These are phyloP conservation scores for Hesperophylax magnus DNA, from an alignment of 1,140 invertebrate species.

Conservation along the genomic window DNA sequence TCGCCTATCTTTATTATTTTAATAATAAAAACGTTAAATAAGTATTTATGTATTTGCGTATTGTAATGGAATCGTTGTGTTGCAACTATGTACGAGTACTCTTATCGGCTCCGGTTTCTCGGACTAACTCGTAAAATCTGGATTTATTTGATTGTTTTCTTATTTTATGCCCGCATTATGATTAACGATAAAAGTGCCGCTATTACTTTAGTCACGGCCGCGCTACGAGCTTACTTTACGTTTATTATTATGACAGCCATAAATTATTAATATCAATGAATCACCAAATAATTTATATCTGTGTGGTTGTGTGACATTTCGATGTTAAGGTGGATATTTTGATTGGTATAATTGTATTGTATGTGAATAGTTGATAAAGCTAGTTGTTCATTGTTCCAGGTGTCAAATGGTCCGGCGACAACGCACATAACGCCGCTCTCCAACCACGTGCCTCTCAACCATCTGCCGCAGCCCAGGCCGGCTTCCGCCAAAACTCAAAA, in stretches of 20 bases:
- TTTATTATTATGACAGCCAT: not conserved
- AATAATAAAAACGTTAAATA: no score
- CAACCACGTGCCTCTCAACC: constrained; percentile 57
- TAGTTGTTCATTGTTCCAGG: constrained; percentile 45
- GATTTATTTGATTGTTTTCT: constrained; percentile 21
- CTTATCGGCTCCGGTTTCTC: no score
- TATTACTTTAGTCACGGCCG: no score
- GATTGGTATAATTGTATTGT: not conserved
- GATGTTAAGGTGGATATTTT: no score
- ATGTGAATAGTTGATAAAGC: not conserved
- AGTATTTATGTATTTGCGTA: no score
- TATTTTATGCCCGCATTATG: constrained; percentile 20
- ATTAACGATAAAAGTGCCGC: constrained; percentile 19
- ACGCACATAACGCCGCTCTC: constrained; percentile 58
- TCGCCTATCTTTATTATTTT: no score
- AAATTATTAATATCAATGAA: not conserved
- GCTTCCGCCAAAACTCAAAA: constrained; percentile 56
- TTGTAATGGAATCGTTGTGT: no score
- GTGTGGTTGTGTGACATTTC: no score
- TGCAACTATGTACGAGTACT: no score
- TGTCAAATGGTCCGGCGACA: constrained; percentile 58
- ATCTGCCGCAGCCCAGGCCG: constrained; percentile 53
- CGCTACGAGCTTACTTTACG: not conserved
- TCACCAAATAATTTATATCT: no score
- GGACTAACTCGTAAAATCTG: not conserved